These are phyloP conservation scores for Odontocolon sp. DNA, from an alignment of 2,888 invertebrate genomes.

Conservation along the genomic window DNA sequence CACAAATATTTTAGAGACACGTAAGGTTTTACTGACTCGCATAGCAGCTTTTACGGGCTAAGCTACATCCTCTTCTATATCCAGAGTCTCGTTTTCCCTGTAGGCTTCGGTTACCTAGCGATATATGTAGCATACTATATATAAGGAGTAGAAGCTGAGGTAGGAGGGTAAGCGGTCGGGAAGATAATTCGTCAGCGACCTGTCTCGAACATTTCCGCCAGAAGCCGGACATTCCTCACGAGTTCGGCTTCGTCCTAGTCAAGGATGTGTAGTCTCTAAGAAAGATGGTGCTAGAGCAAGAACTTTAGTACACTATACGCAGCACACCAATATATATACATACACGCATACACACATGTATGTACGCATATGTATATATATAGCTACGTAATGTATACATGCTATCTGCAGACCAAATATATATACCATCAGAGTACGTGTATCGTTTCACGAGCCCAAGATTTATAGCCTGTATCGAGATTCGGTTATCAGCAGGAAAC, in stretches of 20 bases:
- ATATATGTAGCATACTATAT: conserved; percentile 3
- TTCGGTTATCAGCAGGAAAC: conserved; percentile 66
- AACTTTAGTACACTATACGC: conserved; percentile 18
- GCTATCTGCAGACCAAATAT: conserved; percentile 16
- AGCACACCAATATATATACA: conserved; percentile 32
- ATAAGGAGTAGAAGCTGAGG: conserved; percentile 15
- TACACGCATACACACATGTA: conserved; percentile 2
- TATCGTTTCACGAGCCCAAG: conserved; percentile 62
- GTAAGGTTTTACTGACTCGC: conserved; percentile 59
- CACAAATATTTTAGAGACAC: conserved; percentile 61
- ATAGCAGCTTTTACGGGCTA: conserved; percentile 53
- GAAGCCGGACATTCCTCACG: conserved; percentile 64
- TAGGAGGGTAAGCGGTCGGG: conserved; percentile 61
- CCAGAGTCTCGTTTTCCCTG: conserved; percentile 47
- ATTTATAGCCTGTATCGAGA: conserved; percentile 66
- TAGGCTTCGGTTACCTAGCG: conserved; percentile 30
- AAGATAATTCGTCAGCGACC: conserved; percentile 66
- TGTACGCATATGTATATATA: conserved; percentile 18
- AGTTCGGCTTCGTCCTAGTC: conserved; percentile 43
- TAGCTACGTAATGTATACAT: too few relatives aligned
- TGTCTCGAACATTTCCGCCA: conserved; percentile 65
- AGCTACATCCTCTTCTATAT: conserved; percentile 18
- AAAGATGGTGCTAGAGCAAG: conserved; percentile 16
- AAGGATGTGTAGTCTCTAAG: conserved; percentile 17
- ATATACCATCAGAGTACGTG: conserved; percentile 49